Percentiles rank a stretch among this genome's conserved stretches.
Conservation (phyloP, 2,888 invertebrate species). For the Pachymerium ferrugineum region DNA sequence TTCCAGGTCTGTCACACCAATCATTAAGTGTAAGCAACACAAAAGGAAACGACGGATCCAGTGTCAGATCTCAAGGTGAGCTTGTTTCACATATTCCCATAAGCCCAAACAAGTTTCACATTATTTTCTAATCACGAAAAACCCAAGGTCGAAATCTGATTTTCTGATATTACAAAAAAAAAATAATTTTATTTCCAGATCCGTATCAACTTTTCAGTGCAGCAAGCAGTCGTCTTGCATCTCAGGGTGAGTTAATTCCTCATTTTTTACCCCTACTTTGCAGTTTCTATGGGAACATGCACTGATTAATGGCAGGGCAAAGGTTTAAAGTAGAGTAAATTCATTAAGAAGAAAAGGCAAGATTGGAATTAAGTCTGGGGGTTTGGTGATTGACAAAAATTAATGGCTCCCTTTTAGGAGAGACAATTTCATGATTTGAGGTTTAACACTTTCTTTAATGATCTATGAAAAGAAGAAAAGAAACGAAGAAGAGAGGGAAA, state of each 20-base stretch:
- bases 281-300: not conserved
- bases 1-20: conserved; percentile 31
- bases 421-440: not conserved
- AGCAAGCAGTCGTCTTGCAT: conserved; percentile 39
- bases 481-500: not conserved
- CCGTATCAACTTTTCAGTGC: conserved; percentile 40
- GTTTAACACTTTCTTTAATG: not conserved
- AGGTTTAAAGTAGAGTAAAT: too few species aligned
- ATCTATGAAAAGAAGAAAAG: not conserved
- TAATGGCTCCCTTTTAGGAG: not conserved
- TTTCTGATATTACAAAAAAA: too few species aligned
- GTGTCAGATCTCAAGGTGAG: conserved; percentile 31
- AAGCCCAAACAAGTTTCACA: too few species aligned
- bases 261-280: not conserved
- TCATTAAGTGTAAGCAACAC: conserved; percentile 12
- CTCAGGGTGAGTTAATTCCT: conserved; percentile 38
- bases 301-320: not conserved
- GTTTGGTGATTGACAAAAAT: not conserved
- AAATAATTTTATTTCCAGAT: conserved; percentile 36
- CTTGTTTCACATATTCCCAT: too few species aligned
- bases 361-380: not conserved
- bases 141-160: too few species aligned
- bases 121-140: too few species aligned
- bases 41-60: conserved; percentile 15
- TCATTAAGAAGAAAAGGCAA: not conserved